These are phyloP conservation scores for Caenorhabditis wallacei DNA, from an alignment of 2,888 invertebrate species.

Conservation along the genomic window DNA sequence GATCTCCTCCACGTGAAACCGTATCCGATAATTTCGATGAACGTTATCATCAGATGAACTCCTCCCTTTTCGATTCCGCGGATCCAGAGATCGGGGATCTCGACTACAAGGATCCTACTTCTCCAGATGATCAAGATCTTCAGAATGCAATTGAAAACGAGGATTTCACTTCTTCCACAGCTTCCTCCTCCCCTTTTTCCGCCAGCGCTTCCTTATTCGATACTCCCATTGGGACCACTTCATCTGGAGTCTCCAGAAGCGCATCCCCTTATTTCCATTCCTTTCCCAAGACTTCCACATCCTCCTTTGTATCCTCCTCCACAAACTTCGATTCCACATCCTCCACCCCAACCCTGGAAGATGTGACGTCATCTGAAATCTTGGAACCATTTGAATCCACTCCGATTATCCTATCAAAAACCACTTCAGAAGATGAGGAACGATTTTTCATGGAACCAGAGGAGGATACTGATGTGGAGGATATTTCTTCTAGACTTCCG, in stretches of 20 bases:
- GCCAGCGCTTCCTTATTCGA: conserved; percentile 48
- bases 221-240: conserved; percentile 28
- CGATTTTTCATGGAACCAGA: conserved; percentile 39
- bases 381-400: conserved; percentile 5
- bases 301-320: conserved; percentile 24
- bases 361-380: conserved; percentile 13
- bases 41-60: conserved; percentile 41
- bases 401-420: conserved; percentile 17
- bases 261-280: conserved; percentile 53
- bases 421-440: conserved; percentile 41
- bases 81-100: conserved; percentile 40
- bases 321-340: background rate
- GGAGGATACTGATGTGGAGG: conserved; percentile 39
- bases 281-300: conserved; percentile 38
- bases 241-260: conserved; percentile 2
- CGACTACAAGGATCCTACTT: conserved; percentile 41
- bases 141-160: conserved; percentile 39
- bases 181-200: conserved; percentile 32
- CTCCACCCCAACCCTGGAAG: background rate
- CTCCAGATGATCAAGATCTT: conserved; percentile 54
- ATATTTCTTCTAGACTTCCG: conserved; percentile 31
- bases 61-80: conserved; percentile 37
- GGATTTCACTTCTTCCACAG: conserved; percentile 7
- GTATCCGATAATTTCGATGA: conserved; percentile 55
- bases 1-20: conserved; percentile 32